A percentile compares a stretch with the other conserved stretches of the same genome.
Conservation (phyloP, 2,113 vertebrate species). For the Megaptera novaeangliae region DNA sequence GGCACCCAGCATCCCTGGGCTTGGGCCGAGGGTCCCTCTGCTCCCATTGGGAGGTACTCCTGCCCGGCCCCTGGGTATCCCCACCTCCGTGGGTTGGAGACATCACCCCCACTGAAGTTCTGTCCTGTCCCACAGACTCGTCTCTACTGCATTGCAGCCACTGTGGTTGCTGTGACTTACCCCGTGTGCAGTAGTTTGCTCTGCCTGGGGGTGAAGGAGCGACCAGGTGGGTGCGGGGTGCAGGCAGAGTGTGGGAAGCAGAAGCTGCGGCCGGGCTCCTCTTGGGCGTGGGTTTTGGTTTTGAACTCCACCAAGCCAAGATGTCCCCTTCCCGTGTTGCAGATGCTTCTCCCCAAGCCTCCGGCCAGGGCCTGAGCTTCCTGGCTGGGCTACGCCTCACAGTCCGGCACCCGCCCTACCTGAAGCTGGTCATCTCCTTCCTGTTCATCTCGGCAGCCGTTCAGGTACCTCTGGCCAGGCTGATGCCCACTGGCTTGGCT, state of each 20-base stretch:
- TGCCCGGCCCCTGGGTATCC: neutral
- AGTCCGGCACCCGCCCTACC: constrained; percentile 90
- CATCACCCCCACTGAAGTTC: neutral
- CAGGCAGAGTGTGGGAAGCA: neutral
- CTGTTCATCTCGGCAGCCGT: constrained; percentile 96
- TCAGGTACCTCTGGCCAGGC: constrained; percentile 86
- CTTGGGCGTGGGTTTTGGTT: neutral
- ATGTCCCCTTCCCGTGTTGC: neutral
- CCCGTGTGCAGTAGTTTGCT: constrained; percentile 88
- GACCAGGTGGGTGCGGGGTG: constrained; percentile 57
- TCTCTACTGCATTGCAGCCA: constrained; percentile 92
- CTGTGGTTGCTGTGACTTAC: constrained; percentile 88
- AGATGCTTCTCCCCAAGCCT: constrained; percentile 86
- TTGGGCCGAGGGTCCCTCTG: neutral
- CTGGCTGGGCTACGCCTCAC: constrained; percentile 89
- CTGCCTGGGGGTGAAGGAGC: constrained; percentile 92
- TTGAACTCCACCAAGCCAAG: neutral
- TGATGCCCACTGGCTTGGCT: neutral
- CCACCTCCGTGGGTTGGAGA: neutral
- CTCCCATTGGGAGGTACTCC: rapidly evolving
- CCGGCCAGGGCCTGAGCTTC: constrained; percentile 88
- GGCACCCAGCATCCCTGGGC: neutral
- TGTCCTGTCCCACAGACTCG: constrained; percentile 82
- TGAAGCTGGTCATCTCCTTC: constrained; percentile 91
- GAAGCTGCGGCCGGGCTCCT: neutral